Conservation (phyloP, 2,797 vertebrate species). For the Jordanella pulchra region DNA sequence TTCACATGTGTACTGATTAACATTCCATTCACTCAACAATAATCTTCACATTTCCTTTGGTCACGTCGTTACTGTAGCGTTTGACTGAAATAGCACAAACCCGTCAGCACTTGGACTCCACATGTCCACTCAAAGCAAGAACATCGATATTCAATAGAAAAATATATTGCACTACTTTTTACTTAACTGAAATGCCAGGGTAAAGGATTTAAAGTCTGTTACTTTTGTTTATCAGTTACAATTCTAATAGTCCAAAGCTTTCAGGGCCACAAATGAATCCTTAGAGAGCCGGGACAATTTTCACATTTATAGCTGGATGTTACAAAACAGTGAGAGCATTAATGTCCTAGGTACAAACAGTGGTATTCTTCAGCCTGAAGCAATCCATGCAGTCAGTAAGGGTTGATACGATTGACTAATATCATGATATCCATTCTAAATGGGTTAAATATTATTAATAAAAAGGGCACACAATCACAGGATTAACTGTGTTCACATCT, state of each 20-base stretch:
- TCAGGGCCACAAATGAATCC: slow-evolving; percentile 60
- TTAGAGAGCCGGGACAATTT: slow-evolving; percentile 48
- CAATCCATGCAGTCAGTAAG: slow-evolving; percentile 77
- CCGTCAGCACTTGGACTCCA: slow-evolving; percentile 61
- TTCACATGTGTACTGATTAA: slow-evolving; percentile 39
- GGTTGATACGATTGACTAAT: slow-evolving; percentile 61
- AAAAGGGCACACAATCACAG: slow-evolving; percentile 56
- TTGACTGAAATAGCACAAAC: slow-evolving; percentile 55
- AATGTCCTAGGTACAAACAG: slow-evolving; percentile 63
- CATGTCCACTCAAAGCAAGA: slow-evolving; percentile 67
- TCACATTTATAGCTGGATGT: slow-evolving; percentile 60
- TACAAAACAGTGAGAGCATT: slow-evolving; percentile 53
- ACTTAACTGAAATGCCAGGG: slow-evolving; percentile 68
- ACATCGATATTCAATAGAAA: slow-evolving; percentile 78
- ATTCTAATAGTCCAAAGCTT: slow-evolving; percentile 61
- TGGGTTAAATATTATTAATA: slow-evolving; percentile 48
- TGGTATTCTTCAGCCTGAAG: slow-evolving; percentile 67
- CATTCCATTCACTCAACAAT: slow-evolving; percentile 53
- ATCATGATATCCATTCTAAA: slow-evolving; percentile 59
- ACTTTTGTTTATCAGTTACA: slow-evolving; percentile 63
- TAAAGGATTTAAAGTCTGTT: slow-evolving; percentile 54
- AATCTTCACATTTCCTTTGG: slow-evolving; percentile 65
- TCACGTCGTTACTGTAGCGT: slow-evolving; percentile 53
- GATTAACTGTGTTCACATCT: slow-evolving; percentile 57
- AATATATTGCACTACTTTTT: slow-evolving; percentile 82